Base-by-base conservation (phyloP, 1,140 invertebrate species). In the Drosophila burlai region DNA sequence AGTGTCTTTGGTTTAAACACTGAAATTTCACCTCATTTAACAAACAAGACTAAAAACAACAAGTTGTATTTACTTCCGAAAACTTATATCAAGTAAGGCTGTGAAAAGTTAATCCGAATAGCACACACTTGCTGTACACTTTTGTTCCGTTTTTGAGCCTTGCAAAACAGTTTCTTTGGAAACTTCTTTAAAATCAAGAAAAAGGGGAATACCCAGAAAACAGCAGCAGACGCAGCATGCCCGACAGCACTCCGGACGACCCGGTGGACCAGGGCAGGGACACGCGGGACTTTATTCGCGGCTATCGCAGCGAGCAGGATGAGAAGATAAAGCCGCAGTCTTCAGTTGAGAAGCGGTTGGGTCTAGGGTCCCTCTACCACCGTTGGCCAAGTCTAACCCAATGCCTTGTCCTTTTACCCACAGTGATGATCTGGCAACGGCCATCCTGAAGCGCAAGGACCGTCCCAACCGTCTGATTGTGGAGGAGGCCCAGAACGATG, bases 391-490 rank as follows among this genome's bases (percentile, higher is more conserved):
- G 3, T 64, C 11, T 24, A 18, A 47, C 18, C 16, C 10, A 21
- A 47, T 29, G 15, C 65, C 40, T 54, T 59, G 45, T n/a, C 8
- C 16, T 50, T 43, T 8, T 71, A 8, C 66, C 52, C 46, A 21
- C 76, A 93, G 92, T 80, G 99, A 99, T 94, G 98, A 99, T 95
- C 95, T 99, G 93, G 97, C 99, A 45, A 99, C 99, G 80, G 99
- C 99, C 76, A 99, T 99, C 94, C 95, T 99, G 85, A 97, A 98
- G 80, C 97, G 97, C 86, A 99, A 99, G 94, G 98, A 98, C 92
- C 98, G 97, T 93, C 99, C 99, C 76, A 99, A 99, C 94, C 96
- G 99, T 92, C 95, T 99, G 46, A 95, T 99, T 81, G 99, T 99
- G 3, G 99, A 99, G 93, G 98, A 99, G 94, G 98, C 98, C 21